These are phyloP conservation scores for Cyprinodon brontotheroides DNA, from an alignment of 2,113 vertebrate species.

Conservation along the genomic window DNA sequence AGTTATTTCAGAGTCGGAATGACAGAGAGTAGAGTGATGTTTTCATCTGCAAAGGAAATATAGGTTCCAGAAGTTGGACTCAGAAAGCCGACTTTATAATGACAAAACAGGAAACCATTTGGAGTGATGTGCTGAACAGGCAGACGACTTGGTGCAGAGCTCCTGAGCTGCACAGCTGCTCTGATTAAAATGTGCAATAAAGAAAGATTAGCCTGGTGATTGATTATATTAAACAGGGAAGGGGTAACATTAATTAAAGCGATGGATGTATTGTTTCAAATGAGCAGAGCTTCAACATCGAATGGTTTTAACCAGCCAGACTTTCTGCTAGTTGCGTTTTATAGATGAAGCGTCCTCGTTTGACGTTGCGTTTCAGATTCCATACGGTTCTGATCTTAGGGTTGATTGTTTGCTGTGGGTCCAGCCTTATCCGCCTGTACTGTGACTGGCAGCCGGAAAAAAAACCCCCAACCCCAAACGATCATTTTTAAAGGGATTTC, in stretches of 20 bases:
- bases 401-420: not conserved
- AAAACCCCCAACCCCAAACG: not conserved
- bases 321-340: not conserved
- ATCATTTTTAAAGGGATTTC: slow-evolving; percentile 10
- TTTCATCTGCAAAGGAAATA: slow-evolving; percentile 22
- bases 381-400: not conserved
- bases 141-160: not conserved
- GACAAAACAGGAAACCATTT: slow-evolving; percentile 20
- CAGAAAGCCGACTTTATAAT: not conserved
- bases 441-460: not conserved
- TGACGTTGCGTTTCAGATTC: not conserved
- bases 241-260: not conserved
- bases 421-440: slow-evolving; percentile 4
- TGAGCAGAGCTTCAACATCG: not conserved
- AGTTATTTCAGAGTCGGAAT: not conserved
- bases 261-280: not conserved
- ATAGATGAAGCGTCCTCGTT: not conserved
- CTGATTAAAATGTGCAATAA: slow-evolving; percentile 5
- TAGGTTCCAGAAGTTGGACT: slow-evolving; percentile 5
- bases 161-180: not conserved
- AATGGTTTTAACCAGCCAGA: not conserved
- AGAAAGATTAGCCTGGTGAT: slow-evolving; percentile 9
- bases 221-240: not conserved
- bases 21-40: slow-evolving; percentile 38
- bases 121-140: slow-evolving; percentile 29